phyloP scores from a whole-genome alignment of 2,797 vertebrate genomes.

The Xiphophorus birchmanni region DNA sequence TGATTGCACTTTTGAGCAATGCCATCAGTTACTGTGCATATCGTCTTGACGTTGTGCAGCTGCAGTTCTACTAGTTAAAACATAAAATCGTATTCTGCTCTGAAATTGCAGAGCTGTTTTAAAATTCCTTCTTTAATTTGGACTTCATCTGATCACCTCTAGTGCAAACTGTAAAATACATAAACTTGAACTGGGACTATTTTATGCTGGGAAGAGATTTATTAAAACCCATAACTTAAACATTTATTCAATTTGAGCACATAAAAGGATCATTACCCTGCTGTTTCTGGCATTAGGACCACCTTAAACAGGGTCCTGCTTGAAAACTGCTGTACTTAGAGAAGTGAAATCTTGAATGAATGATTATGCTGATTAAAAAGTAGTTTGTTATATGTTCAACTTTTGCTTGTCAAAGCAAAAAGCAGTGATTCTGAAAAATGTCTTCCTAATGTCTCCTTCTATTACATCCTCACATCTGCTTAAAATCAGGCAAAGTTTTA shows the following conservation, averaged over 20 bases:
- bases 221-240: not conserved
- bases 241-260: not conserved
- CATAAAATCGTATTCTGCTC: not conserved
- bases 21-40: not conserved
- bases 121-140: not conserved
- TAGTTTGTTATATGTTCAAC: not conserved
- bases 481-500: not conserved
- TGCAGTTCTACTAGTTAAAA: not conserved
- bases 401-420: not conserved
- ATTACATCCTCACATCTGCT: conserved; percentile 1
- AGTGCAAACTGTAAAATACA: not conserved
- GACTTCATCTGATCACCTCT: not conserved
- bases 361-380: not conserved
- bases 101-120: not conserved
- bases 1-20: not conserved
- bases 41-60: not conserved
- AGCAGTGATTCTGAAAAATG: not conserved
- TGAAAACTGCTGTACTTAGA: not conserved
- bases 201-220: not conserved
- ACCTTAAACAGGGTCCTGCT: not conserved
- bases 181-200: not conserved
- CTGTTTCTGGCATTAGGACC: conserved; percentile 1
- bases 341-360: not conserved
- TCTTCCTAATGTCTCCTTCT: not conserved
- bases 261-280: not conserved